Base-by-base conservation (phyloP, 2,888 invertebrate species). In the Cordilura impudica region DNA sequence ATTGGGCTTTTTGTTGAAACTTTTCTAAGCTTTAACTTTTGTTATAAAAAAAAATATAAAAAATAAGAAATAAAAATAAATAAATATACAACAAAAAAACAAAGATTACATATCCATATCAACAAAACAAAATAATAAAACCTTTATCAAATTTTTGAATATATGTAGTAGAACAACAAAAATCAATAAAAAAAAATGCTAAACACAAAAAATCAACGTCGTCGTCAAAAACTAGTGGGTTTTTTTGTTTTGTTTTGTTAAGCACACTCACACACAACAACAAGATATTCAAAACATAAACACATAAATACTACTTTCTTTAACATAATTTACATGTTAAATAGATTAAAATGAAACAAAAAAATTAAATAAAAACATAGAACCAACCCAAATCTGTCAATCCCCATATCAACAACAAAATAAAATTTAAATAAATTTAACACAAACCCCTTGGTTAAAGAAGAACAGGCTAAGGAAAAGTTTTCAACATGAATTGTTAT, bases 341-440 rank as follows among this genome's bases (percentile, higher is more conserved):
- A 74, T 66, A 78, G 70, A 78, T 74, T 74, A 74, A 74, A 66
- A 43, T 43, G 51, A 45, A 47, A 16, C 14, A 16, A 63, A 16
- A 19, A 26, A 60, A 0, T 29, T 23, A 31, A 53, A 31, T 23
- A 8, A 29, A 51, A 47, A 23, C 14, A 53, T 43, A 61, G 7
- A 65, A 66, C 45, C 74, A 78, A 78, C 78, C 81, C 75, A 79
- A 81, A 79, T 79, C 81, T 81, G 81, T 81, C 81, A 81, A 79
- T 60, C 66, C 66, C 69, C 76, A 71, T 71, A 78, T 78, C 74
- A 74, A 66, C 78, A 76, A 49, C 23, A 76, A 72, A 18, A 70
- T 63, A 45, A 78, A 81, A 79, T 81, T 79, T 73, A 78, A 81
- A 78, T 78, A 79, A 78, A 71, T 66, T 66, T 39, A 72, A 66